phyloP scores from a whole-genome alignment of 2,797 vertebrate species.

The Poecilia wingei region DNA sequence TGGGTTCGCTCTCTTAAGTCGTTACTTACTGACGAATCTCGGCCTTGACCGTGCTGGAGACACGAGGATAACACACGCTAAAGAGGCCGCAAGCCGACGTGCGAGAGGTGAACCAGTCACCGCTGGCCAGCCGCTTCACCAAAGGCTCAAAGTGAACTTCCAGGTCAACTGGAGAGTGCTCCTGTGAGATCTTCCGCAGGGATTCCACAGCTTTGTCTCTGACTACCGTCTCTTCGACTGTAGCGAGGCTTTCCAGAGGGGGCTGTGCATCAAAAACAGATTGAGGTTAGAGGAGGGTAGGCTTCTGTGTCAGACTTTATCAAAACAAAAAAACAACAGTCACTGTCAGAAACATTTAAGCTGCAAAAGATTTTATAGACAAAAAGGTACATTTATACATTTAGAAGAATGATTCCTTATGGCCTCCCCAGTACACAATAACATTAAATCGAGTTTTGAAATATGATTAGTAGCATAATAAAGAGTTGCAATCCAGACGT shows the following conservation, averaged over 20 bases:
- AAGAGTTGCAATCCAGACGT: neutral
- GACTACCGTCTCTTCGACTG: slow-evolving; percentile 89
- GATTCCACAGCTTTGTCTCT: slow-evolving; percentile 89
- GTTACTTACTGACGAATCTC: slow-evolving; percentile 88
- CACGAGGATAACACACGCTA: slow-evolving; percentile 88
- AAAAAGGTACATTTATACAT: neutral
- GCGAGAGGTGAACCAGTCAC: slow-evolving; percentile 91
- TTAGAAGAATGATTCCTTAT: neutral
- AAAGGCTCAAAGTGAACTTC: slow-evolving; percentile 89
- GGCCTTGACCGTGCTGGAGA: slow-evolving; percentile 87
- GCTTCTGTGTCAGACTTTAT: neutral
- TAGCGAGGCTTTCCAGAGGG: slow-evolving; percentile 87
- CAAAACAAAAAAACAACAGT: neutral
- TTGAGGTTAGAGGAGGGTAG: neutral
- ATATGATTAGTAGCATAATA: neutral
- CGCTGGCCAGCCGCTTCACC: slow-evolving; percentile 87
- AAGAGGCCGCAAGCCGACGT: slow-evolving; percentile 89
- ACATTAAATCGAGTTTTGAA: neutral
- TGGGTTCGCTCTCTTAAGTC: neutral
- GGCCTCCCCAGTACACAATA: neutral
- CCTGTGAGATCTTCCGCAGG: slow-evolving; percentile 87
- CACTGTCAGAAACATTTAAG: neutral
- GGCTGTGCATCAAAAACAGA: slow-evolving; percentile 68
- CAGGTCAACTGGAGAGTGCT: slow-evolving; percentile 88
- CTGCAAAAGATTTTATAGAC: neutral